Evolutionary conservation across 2,113 vertebrate genomes (phyloP).

Genomic region (Carollia perspicillata): DNA sequence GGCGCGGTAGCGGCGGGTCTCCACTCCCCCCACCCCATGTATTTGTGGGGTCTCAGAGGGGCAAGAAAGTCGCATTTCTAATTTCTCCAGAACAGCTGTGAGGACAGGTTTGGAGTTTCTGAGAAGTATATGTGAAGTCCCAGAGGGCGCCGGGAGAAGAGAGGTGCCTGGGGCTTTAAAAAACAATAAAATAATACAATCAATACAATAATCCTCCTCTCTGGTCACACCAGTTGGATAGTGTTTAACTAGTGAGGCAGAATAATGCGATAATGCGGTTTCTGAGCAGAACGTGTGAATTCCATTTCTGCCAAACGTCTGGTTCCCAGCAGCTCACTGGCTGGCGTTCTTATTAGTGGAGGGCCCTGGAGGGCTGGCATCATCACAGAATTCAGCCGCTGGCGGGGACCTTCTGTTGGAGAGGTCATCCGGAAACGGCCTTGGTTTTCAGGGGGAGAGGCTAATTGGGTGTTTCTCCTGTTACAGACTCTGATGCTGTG

Average conservation of each 20-base stretch:
- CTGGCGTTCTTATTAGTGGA: not conserved
- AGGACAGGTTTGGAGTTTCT: not conserved
- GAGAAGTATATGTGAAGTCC: not conserved
- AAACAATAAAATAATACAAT: too few species aligned
- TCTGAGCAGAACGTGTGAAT: not conserved
- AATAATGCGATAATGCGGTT: slow-evolving; percentile 24
- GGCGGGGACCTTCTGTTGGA: not conserved
- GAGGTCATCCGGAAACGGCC: not conserved
- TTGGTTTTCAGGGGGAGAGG: not conserved
- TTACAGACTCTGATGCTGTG: not conserved
- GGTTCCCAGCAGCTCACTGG: not conserved
- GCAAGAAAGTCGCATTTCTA: not conserved
- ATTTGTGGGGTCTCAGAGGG: not conserved
- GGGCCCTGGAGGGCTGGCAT: not conserved
- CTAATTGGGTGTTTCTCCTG: slow-evolving; percentile 10
- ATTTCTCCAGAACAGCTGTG: slow-evolving; percentile 26
- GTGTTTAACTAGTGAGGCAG: slow-evolving; percentile 38
- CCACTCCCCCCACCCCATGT: rapidly evolving
- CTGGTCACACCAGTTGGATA: not conserved
- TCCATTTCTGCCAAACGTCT: not conserved
- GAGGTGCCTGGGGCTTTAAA: not conserved
- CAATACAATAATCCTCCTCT: not conserved
- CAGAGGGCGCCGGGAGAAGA: not conserved
- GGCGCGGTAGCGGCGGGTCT: not conserved
- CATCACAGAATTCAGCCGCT: not conserved